A percentile compares a stretch with the other conserved stretches of the same genome.
Evolutionary conservation across 1,140 invertebrate species (phyloP).

Genomic region (Amyelois transitella): DNA sequence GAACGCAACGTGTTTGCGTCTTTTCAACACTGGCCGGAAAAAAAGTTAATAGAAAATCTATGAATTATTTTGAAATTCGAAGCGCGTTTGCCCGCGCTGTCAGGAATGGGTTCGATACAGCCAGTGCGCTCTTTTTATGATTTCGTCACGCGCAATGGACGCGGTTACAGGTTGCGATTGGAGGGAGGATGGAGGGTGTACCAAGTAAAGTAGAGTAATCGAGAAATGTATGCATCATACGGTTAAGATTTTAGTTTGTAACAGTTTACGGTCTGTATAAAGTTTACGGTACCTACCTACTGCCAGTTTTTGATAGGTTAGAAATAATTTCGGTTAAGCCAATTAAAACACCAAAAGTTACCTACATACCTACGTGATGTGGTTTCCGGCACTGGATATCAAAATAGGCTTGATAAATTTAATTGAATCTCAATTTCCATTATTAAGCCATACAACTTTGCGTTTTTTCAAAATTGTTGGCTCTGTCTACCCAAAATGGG

Average conservation of each 20-base stretch:
- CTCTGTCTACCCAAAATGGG: too few relatives aligned
- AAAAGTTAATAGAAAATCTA: constrained; percentile 20
- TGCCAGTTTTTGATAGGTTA: neutral
- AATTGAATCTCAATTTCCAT: neutral
- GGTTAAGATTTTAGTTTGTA: neutral
- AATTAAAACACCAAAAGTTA: neutral
- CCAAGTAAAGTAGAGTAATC: neutral
- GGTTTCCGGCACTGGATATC: neutral
- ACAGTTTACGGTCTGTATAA: neutral
- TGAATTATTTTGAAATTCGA: constrained; percentile 19
- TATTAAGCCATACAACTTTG: neutral
- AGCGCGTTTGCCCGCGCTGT: constrained; percentile 34
- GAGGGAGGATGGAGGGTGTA: constrained; percentile 19
- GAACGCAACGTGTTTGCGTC: constrained; percentile 56
- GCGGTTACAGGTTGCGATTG: constrained; percentile 21
- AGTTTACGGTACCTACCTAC: neutral
- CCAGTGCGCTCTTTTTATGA: constrained; percentile 49
- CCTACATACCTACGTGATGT: neutral
- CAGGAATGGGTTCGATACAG: constrained; percentile 33
- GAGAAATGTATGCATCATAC: neutral
- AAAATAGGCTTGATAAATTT: too few relatives aligned
- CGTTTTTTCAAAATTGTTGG: too few relatives aligned
- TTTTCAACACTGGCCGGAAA: constrained; percentile 26
- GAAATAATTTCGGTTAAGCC: neutral
- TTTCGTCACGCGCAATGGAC: constrained; percentile 50